Conservation (phyloP, 2,797 vertebrate genomes). For the Mormyrus proboscirostris region DNA sequence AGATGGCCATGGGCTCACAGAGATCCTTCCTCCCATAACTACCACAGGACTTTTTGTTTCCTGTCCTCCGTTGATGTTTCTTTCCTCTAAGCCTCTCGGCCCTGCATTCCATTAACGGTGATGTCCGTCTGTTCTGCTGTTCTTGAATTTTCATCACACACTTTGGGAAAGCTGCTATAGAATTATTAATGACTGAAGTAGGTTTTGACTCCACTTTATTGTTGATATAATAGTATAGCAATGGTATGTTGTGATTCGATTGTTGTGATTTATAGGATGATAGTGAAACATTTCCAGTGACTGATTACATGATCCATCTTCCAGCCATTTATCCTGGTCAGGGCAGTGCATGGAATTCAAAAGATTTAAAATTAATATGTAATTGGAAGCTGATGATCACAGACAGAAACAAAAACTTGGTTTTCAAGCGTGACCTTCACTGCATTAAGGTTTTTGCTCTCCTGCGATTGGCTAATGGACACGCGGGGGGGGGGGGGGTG, state of each 20-base stretch:
- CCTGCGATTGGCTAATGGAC: background rate
- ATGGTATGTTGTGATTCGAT: background rate
- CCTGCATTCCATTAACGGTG: background rate
- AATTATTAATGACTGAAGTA: background rate
- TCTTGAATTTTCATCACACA: background rate
- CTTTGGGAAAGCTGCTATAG: background rate
- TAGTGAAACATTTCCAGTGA: background rate
- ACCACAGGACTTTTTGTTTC: background rate
- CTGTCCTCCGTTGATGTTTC: background rate
- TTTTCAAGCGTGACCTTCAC: background rate
- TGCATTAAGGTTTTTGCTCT: background rate
- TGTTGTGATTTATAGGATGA: background rate
- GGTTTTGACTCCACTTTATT: background rate
- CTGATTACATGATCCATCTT: background rate
- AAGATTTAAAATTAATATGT: background rate
- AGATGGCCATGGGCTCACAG: background rate
- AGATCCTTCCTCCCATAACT: slow-evolving; percentile 1
- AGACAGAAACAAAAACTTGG: background rate
- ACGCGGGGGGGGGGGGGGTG: background rate
- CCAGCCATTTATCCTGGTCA: background rate
- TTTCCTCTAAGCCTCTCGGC: background rate
- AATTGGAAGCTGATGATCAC: background rate
- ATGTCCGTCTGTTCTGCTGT: background rate
- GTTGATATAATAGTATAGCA: background rate
- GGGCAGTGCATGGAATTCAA: background rate